phyloP scores from a whole-genome alignment of 64 coral and sea anemone species.

The Porites lutea region DNA sequence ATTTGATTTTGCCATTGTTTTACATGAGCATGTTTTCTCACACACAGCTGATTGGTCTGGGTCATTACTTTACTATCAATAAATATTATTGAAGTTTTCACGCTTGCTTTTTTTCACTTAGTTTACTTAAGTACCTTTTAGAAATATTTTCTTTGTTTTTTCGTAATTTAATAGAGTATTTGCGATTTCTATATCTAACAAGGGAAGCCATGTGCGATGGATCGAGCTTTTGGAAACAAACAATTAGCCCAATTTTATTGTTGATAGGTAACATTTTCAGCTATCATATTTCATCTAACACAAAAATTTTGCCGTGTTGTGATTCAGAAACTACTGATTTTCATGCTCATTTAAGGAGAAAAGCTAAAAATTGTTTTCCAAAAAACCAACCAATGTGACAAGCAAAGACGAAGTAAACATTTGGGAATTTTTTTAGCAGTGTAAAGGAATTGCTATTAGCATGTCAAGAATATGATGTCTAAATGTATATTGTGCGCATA shows the following conservation, averaged over 20 bases:
- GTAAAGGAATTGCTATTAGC: not conserved
- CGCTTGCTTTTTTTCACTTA: not conserved
- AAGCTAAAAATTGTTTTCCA: not conserved
- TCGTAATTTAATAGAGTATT: not conserved
- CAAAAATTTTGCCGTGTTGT: not conserved
- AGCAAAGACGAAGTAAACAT: not conserved
- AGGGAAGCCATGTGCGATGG: slow-evolving; percentile 15
- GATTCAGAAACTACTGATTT: not conserved
- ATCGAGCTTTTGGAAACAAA: not conserved
- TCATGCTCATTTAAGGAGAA: not conserved
- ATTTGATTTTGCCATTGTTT: not conserved
- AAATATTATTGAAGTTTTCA: not conserved
- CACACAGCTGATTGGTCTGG: slow-evolving; percentile 20
- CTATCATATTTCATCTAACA: slow-evolving; percentile 1
- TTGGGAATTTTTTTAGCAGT: not conserved
- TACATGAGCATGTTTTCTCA: not conserved
- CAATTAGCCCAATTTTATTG: not conserved
- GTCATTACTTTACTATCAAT: not conserved
- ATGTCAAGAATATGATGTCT: too few relatives aligned
- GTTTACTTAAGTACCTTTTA: not conserved
- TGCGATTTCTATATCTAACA: not conserved
- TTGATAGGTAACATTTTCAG: not conserved
- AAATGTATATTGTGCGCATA: not conserved
- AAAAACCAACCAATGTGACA: not conserved
- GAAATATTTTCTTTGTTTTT: slow-evolving; percentile 16